A percentile compares a stretch with the other conserved stretches of the same genome.
Evolutionary conservation across 64 coral and sea anemone species (phyloP).

Genomic region (Dendronephthya gigantea): DNA sequence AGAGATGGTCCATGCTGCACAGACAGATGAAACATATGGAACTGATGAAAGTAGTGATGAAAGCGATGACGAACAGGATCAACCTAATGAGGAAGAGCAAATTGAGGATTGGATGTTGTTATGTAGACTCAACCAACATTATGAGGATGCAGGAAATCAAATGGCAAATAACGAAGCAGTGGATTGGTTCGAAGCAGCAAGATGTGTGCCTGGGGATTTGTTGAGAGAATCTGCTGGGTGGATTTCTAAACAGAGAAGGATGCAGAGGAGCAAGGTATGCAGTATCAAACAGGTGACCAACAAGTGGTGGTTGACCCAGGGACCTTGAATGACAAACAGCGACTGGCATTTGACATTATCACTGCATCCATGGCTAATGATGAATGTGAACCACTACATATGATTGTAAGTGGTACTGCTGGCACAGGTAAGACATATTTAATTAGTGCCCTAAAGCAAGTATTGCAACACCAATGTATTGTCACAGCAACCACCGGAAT

Average conservation of each 20-base stretch:
- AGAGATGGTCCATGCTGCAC: not conserved
- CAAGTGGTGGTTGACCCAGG: not conserved
- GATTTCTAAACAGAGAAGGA: not conserved
- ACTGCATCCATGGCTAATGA: not conserved
- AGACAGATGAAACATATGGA: not conserved
- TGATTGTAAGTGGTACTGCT: not conserved
- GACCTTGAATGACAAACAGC: not conserved
- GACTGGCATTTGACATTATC: not conserved
- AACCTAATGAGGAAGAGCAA: not conserved
- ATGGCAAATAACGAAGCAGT: not conserved
- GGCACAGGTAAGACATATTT: not conserved
- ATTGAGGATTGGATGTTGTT: too few species aligned
- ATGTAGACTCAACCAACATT: too few species aligned
- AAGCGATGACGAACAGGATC: not conserved
- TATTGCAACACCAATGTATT: not conserved
- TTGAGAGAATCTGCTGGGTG: not conserved
- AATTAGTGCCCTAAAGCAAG: not conserved
- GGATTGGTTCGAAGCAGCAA: not conserved
- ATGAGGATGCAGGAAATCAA: too few species aligned
- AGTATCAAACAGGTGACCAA: not conserved
- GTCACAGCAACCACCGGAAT: not conserved
- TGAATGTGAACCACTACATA: not conserved
- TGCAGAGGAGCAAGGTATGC: not conserved
- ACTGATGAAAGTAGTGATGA: too few species aligned
- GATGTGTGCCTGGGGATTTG: not conserved